Conservation (phyloP, 2,797 vertebrate genomes). For the Garrulus glandarius region DNA sequence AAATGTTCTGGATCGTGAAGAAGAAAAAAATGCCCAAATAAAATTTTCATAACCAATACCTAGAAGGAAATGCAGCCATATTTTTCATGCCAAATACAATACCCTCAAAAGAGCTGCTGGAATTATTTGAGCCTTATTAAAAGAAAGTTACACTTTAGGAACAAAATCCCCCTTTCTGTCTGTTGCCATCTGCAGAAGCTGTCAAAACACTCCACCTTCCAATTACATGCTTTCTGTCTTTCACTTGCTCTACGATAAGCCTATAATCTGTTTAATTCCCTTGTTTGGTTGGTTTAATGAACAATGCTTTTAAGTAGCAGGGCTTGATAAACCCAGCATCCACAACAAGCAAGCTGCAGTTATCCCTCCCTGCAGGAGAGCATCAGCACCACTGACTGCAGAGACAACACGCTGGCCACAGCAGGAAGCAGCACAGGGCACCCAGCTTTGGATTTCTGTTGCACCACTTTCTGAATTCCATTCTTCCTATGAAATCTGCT, state of each 20-base stretch:
- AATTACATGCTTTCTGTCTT: conserved; percentile 31
- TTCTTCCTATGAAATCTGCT: background rate
- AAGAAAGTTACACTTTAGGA: conserved; percentile 17
- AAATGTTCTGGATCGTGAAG: background rate
- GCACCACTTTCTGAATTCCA: background rate
- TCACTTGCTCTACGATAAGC: conserved; percentile 11
- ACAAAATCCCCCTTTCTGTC: background rate
- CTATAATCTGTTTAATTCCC: conserved; percentile 61
- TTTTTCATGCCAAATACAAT: background rate
- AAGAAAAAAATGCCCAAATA: background rate
- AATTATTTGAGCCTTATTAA: conserved; percentile 9
- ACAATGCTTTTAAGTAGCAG: conserved; percentile 24
- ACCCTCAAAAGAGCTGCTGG: background rate
- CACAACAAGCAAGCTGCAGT: background rate
- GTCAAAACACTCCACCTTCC: conserved; percentile 58
- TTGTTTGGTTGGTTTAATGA: conserved; percentile 41
- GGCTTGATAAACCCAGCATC: background rate
- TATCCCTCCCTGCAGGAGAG: background rate
- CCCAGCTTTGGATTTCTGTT: background rate
- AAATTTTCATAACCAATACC: background rate
- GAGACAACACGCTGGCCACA: rapidly evolving
- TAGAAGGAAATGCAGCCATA: background rate
- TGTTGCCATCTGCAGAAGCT: conserved; percentile 47
- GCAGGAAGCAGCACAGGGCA: background rate
- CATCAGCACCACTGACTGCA: background rate